phyloP scores from a whole-genome alignment of 92 coral and sea anemone species.

The Montipora capitata region DNA sequence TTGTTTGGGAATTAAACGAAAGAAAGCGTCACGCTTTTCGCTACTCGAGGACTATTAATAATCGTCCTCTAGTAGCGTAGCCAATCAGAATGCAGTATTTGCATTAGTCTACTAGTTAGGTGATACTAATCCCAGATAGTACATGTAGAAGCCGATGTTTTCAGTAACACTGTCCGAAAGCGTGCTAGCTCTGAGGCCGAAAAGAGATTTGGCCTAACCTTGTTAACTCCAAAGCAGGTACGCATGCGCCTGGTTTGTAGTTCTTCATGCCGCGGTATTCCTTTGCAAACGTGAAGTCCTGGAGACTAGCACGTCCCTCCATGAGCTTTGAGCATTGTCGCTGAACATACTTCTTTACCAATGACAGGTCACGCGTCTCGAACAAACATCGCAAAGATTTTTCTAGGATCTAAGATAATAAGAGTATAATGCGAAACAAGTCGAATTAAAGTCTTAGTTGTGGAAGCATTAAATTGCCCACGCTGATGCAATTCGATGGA shows the following conservation, averaged over 20 bases:
- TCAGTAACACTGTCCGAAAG: no score
- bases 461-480: not conserved
- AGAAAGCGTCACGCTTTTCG: no score
- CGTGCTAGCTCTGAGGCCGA: no score
- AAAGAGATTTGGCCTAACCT: conserved; percentile 59
- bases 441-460: not conserved
- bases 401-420: conserved; percentile 81
- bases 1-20: no score
- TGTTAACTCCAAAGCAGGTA: conserved; percentile 95
- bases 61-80: no score
- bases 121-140: no score
- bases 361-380: conserved; percentile 92
- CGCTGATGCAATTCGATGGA: no score
- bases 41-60: no score
- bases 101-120: no score
- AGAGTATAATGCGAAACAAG: not conserved
- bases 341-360: conserved; percentile 94
- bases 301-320: conserved; percentile 91
- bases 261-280: conserved; percentile 96
- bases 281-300: conserved; percentile 96
- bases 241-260: conserved; percentile 98
- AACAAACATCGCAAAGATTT: conserved; percentile 91
- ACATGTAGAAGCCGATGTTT: no score
- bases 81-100: no score
- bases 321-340: conserved; percentile 93